These are phyloP conservation scores for Aplocera efformata DNA, from an alignment of 2,888 invertebrate species.

Conservation along the genomic window DNA sequence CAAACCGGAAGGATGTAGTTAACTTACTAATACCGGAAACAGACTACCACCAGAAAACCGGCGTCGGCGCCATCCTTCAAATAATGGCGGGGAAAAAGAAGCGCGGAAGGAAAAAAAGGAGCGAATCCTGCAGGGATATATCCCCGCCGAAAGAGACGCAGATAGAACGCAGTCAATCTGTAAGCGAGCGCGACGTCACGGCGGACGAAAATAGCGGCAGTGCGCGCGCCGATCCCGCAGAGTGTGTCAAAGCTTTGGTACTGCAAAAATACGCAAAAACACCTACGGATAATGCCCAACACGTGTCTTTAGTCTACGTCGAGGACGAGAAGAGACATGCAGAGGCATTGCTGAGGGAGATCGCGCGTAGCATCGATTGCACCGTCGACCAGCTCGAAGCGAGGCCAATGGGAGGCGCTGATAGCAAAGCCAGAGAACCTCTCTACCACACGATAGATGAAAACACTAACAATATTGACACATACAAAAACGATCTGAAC, in stretches of 20 bases:
- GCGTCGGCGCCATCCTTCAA: conserved; percentile 64
- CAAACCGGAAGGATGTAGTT: conserved; percentile 68
- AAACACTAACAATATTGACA: conserved; percentile 35
- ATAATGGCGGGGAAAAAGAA: conserved; percentile 72
- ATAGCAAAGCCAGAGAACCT: conserved; percentile 51
- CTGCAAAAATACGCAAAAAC: conserved; percentile 69
- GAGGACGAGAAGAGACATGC: conserved; percentile 68
- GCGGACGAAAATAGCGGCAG: conserved; percentile 62
- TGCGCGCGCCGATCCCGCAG: conserved; percentile 47
- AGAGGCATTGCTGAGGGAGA: conserved; percentile 67
- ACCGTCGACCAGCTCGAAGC: conserved; percentile 60
- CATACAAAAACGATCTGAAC: conserved; percentile 58
- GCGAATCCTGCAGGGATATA: conserved; percentile 53
- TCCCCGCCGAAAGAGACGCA: conserved; percentile 41
- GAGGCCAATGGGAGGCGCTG: conserved; percentile 59
- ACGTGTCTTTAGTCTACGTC: conserved; percentile 72
- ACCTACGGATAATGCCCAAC: conserved; percentile 56
- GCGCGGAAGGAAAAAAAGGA: conserved; percentile 53
- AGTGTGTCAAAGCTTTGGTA: conserved; percentile 68
- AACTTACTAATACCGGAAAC: conserved; percentile 66
- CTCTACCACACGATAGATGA: conserved; percentile 51
- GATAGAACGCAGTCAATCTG: conserved; percentile 34
- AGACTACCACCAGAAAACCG: conserved; percentile 63
- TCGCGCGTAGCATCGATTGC: conserved; percentile 68
- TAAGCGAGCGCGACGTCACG: conserved; percentile 50